Conservation (phyloP, 2,113 vertebrate genomes). For the cattle (Bos taurus) region ARS-UCD2.0 NC_037336.1:61691501-61692000, state of each 20-base stretch:
- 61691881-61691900: neutral
- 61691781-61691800: neutral
- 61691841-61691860: neutral
- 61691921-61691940: neutral
- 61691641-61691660: neutral
- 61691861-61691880: neutral
- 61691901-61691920: neutral
- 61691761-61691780: neutral
- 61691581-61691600: neutral
- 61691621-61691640: neutral
- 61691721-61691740: neutral
- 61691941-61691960: neutral
- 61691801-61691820: neutral
- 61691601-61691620: neutral
- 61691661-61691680: neutral
- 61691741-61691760: neutral
- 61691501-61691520: neutral
- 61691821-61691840: neutral
- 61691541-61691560: constrained; percentile 14
- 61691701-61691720: neutral
- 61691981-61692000: neutral
- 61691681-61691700: neutral
- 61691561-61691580: constrained; percentile 26
- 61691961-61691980: neutral
- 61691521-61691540: neutral